Percentiles rank a stretch among this genome's conserved stretches.
Evolutionary conservation across 2,113 vertebrate genomes (phyloP).

Genomic region (Trichechus manatus): DNA sequence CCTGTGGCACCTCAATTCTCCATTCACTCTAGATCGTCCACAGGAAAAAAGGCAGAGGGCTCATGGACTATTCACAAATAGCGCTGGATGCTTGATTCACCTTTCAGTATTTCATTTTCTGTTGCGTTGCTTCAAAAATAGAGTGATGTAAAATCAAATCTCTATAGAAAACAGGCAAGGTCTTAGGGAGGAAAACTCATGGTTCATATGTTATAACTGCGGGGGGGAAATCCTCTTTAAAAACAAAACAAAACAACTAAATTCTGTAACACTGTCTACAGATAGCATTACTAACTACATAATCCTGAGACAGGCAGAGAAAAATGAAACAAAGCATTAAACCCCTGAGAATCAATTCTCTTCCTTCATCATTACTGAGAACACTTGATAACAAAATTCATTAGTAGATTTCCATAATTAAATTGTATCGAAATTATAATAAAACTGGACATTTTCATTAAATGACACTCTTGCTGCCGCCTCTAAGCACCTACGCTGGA

Average conservation of each 20-base stretch:
- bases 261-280: neutral
- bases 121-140: neutral
- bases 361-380: neutral
- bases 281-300: conserved; percentile 35
- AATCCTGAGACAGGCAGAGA: neutral
- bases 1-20: neutral
- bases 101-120: conserved; percentile 18
- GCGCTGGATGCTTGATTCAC: neutral
- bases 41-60: neutral
- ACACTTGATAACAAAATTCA: neutral
- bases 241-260: conserved; percentile 38
- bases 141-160: conserved; percentile 20
- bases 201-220: neutral
- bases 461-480: neutral
- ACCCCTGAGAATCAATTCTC: neutral
- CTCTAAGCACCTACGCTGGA: neutral
- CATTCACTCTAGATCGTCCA: neutral
- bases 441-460: conserved; percentile 6
- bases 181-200: neutral
- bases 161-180: neutral
- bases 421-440: neutral
- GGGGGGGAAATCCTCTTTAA: neutral
- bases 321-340: conserved; percentile 29
- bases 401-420: conserved; percentile 7
- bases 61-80: neutral